phyloP scores from a whole-genome alignment of 2,113 vertebrate genomes.

The Mola mola region DNA sequence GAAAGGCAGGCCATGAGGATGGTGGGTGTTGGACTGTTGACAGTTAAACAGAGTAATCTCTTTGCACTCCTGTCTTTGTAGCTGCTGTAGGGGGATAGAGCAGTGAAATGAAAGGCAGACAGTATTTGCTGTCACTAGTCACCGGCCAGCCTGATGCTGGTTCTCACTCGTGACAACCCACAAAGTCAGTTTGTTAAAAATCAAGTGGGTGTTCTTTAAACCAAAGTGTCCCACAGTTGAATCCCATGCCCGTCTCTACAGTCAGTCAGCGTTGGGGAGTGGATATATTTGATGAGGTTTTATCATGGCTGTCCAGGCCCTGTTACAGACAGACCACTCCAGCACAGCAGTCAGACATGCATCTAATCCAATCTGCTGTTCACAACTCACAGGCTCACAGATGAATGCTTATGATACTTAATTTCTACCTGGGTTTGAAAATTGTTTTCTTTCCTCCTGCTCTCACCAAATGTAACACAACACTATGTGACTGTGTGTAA shows the following conservation, averaged over 20 bases:
- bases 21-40: too few species aligned
- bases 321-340: conserved; percentile 33
- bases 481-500: too few species aligned
- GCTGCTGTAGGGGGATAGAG: too few species aligned
- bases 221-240: conserved; percentile 58
- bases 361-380: conserved; percentile 57
- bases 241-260: conserved; percentile 42
- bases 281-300: conserved; percentile 60
- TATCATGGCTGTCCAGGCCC: conserved; percentile 55
- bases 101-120: too few species aligned
- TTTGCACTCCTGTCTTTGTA: too few species aligned
- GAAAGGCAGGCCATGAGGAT: too few species aligned
- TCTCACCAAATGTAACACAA: conserved; percentile 1
- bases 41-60: too few species aligned
- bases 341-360: conserved; percentile 7
- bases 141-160: too few species aligned
- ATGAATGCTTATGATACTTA: conserved; percentile 42
- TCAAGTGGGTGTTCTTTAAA: too few species aligned
- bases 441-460: not conserved
- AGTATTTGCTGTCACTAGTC: too few species aligned
- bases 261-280: conserved; percentile 57
- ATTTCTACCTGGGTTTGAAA: conserved; percentile 34
- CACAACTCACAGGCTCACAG: conserved; percentile 38
- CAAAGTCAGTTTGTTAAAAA: too few species aligned
- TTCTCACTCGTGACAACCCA: too few species aligned